Base-by-base conservation (phyloP, 2,888 invertebrate species). In the Leptinotarsa peninsularis region DNA sequence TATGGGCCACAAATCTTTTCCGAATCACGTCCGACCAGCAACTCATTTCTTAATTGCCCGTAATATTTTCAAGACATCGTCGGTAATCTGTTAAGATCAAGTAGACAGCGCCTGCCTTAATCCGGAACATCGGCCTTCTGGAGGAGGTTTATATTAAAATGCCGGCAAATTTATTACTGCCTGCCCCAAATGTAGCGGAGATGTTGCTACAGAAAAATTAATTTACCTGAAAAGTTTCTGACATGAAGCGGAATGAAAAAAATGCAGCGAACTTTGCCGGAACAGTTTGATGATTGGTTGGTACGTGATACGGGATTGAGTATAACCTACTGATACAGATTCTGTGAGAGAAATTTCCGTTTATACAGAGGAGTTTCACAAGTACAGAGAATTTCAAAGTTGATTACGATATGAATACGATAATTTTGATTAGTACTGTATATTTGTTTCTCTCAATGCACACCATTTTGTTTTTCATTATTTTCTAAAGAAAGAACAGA, bases 41-140 rank as follows among this genome's bases (percentile, higher is more conserved):
- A 75, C 74, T 81, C 81, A 81, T 81, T 78, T 75, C 80, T 79
- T 81, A 81, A 81, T 81, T 81, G 79, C 81, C 68, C 63, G 78
- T 78, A 79, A 81, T 81, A 81, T 80, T 81, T 81, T 79, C 77
- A 73, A 79, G 75, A 71, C 78, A 78, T 74, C 71, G 70, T 74
- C 52, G 70, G 79, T 76, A 81, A 81, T 80, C 77, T 77, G 78
- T 80, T 80, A 79, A 80, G 78, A 79, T 79, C 81, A 80, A 79
- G 76, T 78, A 78, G 74, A 76, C 78, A 74, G 74, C 74, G 75
- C 71, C 72, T 72, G 17, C 70, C 67, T 75, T 74, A 75, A 77
- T 79, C 78, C 75, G 71, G 75, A 72, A 70, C 76, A 71, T 66
- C 54, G 68, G 69, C 66, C 67, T 71, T 71, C 66, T 67, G 50